Evolutionary conservation across 2,888 invertebrate genomes (phyloP).

Genomic region (Drosophila meridiana): DNA sequence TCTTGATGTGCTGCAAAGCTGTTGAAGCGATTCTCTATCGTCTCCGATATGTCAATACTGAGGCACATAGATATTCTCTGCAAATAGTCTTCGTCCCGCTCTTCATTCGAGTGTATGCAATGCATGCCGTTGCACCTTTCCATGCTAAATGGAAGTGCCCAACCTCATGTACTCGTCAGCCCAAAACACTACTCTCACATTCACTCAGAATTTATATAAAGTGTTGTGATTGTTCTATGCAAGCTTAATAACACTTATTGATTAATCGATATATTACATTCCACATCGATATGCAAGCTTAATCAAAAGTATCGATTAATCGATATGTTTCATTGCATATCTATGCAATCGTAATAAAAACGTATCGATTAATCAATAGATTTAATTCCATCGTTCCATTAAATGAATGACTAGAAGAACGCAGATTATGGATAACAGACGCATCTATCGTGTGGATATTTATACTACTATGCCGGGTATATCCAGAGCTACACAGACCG

Average conservation of each 20-base stretch:
- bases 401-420: background rate
- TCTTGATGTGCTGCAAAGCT: background rate
- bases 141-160: constrained; percentile 20
- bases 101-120: constrained; percentile 12
- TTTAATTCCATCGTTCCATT: background rate
- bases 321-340: background rate
- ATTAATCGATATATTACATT: background rate
- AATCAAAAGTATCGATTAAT: background rate
- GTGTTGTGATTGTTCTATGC: constrained; percentile 2
- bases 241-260: background rate
- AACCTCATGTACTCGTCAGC: constrained; percentile 6
- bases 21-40: constrained; percentile 8
- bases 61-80: constrained; percentile 52
- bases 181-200: background rate
- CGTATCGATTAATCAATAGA: background rate
- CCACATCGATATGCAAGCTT: too few species aligned
- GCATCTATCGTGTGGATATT: too few species aligned
- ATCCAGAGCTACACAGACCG: constrained; percentile 17
- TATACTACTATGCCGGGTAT: background rate
- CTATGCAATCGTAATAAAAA: too few species aligned
- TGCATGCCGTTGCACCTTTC: constrained; percentile 29
- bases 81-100: constrained; percentile 24
- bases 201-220: constrained; percentile 17
- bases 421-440: too few species aligned
- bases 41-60: constrained; percentile 48